A percentile compares a stretch with the other conserved stretches of the same genome.
Evolutionary conservation across 2,113 vertebrate species (phyloP).

Genomic region (Poeciliopsis retropinna): DNA sequence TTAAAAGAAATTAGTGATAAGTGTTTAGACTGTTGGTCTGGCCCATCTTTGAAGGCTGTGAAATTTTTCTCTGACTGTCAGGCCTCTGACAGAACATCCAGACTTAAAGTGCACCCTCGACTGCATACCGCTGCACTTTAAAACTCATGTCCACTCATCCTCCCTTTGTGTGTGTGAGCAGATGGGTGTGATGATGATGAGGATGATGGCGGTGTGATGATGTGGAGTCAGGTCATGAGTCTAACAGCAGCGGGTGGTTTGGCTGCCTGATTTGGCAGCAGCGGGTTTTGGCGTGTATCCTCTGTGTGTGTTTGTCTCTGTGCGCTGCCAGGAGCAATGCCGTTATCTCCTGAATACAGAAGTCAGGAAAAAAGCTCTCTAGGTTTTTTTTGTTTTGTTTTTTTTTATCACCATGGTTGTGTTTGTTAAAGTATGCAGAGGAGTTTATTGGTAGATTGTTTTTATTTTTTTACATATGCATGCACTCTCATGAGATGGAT

Average conservation of each 20-base stretch:
- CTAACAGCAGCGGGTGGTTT: slow-evolving; percentile 37
- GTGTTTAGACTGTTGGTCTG: not conserved
- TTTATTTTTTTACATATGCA: slow-evolving; percentile 9
- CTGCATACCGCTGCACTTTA: slow-evolving; percentile 5
- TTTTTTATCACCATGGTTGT: slow-evolving; percentile 6
- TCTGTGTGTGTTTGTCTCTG: slow-evolving; percentile 3
- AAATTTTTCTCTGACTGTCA: slow-evolving; percentile 5
- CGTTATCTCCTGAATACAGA: slow-evolving; percentile 50
- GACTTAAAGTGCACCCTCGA: not conserved
- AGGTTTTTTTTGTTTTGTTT: not conserved
- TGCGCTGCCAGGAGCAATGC: slow-evolving; percentile 18
- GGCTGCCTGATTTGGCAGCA: slow-evolving; percentile 25
- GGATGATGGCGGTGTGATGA: slow-evolving; percentile 50
- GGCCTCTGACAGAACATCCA: slow-evolving; percentile 12
- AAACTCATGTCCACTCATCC: slow-evolving; percentile 21
- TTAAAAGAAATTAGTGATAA: not conserved
- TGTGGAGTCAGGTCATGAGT: slow-evolving; percentile 59
- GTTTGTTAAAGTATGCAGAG: slow-evolving; percentile 6
- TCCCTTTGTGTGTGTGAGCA: slow-evolving; percentile 5
- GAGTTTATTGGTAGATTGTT: slow-evolving; percentile 1
- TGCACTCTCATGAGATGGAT: slow-evolving; percentile 27
- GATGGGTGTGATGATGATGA: slow-evolving; percentile 42
- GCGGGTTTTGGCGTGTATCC: slow-evolving; percentile 28
- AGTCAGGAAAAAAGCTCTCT: slow-evolving; percentile 12
- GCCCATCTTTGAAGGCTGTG: slow-evolving; percentile 11